These are phyloP conservation scores for Diaprepes abbreviatus DNA, from an alignment of 2,888 invertebrate species.

Conservation along the genomic window DNA sequence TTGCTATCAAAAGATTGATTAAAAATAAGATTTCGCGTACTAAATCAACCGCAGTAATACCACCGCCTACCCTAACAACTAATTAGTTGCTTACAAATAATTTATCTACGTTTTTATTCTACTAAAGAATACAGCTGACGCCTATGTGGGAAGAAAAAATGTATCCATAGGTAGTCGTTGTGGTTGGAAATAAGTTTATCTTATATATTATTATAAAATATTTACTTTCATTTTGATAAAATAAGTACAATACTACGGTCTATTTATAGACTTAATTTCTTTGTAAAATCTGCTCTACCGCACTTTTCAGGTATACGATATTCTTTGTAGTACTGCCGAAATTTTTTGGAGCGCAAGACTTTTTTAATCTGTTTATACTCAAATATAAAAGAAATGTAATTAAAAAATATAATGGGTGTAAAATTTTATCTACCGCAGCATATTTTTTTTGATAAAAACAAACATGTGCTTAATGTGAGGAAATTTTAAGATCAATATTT, in stretches of 20 bases:
- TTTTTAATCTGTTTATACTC: constrained; percentile 16
- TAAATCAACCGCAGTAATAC: no score
- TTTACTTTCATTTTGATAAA: constrained; percentile 17
- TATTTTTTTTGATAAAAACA: constrained; percentile 7
- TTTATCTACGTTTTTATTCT: no score
- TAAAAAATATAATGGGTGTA: constrained; percentile 2
- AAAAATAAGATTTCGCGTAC: no score
- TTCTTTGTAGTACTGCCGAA: constrained; percentile 22
- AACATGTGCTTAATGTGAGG: constrained; percentile 10
- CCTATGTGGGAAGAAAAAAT: no score
- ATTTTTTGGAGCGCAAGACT: constrained; percentile 12
- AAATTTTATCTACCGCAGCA: constrained; percentile 5
- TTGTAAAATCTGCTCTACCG: constrained; percentile 8
- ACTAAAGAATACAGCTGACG: no score
- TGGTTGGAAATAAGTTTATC: no score
- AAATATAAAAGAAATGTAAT: constrained; percentile 14
- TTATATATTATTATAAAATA: background rate
- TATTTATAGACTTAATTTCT: background rate
- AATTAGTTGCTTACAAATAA: no score
- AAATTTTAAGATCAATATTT: constrained; percentile 1
- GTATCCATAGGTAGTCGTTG: no score
- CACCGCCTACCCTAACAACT: no score
- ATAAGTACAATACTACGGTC: background rate
- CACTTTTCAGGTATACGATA: constrained; percentile 13
- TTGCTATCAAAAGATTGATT: no score